Conservation (phyloP, 2,113 vertebrate species). For the Cochlearius cochlearius region DNA sequence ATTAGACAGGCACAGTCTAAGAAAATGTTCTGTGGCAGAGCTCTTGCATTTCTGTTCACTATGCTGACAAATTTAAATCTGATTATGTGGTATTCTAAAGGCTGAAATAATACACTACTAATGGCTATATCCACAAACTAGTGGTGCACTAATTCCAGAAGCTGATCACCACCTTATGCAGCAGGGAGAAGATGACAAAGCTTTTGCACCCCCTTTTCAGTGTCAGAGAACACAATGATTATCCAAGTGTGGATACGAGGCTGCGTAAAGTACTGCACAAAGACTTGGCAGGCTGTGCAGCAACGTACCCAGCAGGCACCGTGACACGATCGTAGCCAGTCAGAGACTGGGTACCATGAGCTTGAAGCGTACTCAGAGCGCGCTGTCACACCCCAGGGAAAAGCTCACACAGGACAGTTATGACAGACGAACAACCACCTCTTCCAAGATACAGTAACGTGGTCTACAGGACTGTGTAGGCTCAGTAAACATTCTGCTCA, state of each 20-base stretch:
- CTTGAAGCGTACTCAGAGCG: fast-evolving
- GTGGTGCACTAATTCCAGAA: background rate
- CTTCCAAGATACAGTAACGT: background rate
- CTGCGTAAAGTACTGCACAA: background rate
- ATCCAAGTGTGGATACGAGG: background rate
- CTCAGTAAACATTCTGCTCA: background rate
- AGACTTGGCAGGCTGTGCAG: background rate
- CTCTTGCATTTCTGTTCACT: background rate
- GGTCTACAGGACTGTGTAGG: background rate
- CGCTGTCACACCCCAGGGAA: background rate
- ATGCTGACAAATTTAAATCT: background rate
- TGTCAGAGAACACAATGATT: background rate
- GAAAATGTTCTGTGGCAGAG: background rate
- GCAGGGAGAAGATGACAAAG: background rate
- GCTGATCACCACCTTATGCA: background rate
- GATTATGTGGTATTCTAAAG: background rate
- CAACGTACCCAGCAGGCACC: background rate
- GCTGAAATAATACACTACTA: background rate
- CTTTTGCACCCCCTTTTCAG: background rate
- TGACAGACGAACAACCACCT: fast-evolving
- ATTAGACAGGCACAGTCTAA: background rate
- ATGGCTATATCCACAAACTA: background rate
- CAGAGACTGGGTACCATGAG: background rate
- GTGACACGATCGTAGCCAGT: fast-evolving
- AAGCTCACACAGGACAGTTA: background rate